Base-by-base conservation (phyloP, 1,140 invertebrate genomes). In the Microplitis demolitor region DNA sequence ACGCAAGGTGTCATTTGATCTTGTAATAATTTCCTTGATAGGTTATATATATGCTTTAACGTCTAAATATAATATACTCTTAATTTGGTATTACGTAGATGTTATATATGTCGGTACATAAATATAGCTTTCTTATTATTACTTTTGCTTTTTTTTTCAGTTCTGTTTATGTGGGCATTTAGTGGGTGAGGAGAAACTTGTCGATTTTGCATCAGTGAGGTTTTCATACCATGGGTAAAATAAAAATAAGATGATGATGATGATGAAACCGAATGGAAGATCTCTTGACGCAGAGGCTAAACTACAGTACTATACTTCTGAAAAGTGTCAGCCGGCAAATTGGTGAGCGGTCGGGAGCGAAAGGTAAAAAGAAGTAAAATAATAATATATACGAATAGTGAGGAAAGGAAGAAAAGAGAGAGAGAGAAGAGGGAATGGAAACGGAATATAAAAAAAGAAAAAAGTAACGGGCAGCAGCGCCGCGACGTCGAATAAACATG, bases 401-500 rank as follows among this genome's bases (percentile, higher is more conserved):
- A 62, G 31, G 31, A n/a, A 62, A 34, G 4, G 13, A 24, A 64
- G 24, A 24, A 2, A 24, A 24, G 24, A 24, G 24, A 24, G 24
- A 24, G 24, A 24, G 24, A 24, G 24, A 24, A 24, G 24, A 24
- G 24, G 2, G 24, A 24, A 24, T 24, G 24, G 24, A 24, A 24
- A 24, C 1, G 2, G 24, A 50, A 53, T 39, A 31, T 54, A 68
- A 14, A 68, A 58, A 37, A 50, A 50, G 56, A 11, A 6, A 39
- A 8, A 56, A 72, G 51, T 60, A 39, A 56, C 60, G 54, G 63
- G 74, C 78, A 76, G 81, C 81, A 82, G 84, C 82, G 79, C 82
- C 69, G 64, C 78, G 71, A 77, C 73, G 82, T 83, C 83, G 82
- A 81, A 85, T 85, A 85, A 85, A 85, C 79, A 85, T 84, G 82